phyloP scores from a whole-genome alignment of 92 coral and sea anemone species.

The Micromussa lordhowensis region DNA sequence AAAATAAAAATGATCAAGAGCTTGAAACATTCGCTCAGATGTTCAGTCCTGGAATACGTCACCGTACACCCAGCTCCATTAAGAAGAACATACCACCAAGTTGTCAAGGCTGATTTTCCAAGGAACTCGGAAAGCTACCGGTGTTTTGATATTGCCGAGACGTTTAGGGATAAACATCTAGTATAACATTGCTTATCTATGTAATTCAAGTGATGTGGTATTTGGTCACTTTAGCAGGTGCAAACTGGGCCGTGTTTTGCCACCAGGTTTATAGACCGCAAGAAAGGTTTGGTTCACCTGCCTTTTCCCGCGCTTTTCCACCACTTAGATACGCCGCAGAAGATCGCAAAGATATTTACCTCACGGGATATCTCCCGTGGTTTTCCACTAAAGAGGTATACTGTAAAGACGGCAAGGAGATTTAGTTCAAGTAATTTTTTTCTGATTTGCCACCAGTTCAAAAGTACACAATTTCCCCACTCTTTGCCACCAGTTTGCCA shows the following conservation, averaged over 20 bases:
- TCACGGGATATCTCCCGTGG: too few relatives aligned
- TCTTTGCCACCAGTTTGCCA: background rate
- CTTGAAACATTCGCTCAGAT: background rate
- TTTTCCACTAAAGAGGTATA: too few relatives aligned
- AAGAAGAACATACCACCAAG: background rate
- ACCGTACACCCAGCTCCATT: background rate
- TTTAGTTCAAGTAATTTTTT: too few relatives aligned
- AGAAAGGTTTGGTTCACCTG: background rate
- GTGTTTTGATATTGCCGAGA: background rate
- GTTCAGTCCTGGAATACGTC: background rate
- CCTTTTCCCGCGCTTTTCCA: background rate
- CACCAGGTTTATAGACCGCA: too few relatives aligned
- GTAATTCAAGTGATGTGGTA: background rate
- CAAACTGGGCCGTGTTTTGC: background rate
- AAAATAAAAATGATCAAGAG: background rate
- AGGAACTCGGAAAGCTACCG: background rate
- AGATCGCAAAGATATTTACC: too few relatives aligned
- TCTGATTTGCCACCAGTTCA: too few relatives aligned
- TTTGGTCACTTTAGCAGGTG: background rate
- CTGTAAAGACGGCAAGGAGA: too few relatives aligned
- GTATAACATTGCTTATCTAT: background rate
- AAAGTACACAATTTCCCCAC: too few relatives aligned
- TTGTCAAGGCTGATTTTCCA: background rate
- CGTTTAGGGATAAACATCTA: too few relatives aligned
- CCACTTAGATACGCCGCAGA: too few relatives aligned